These are phyloP conservation scores for Drosophila gunungcola DNA, from an alignment of 1,140 invertebrate genomes.

Conservation along the genomic window DNA sequence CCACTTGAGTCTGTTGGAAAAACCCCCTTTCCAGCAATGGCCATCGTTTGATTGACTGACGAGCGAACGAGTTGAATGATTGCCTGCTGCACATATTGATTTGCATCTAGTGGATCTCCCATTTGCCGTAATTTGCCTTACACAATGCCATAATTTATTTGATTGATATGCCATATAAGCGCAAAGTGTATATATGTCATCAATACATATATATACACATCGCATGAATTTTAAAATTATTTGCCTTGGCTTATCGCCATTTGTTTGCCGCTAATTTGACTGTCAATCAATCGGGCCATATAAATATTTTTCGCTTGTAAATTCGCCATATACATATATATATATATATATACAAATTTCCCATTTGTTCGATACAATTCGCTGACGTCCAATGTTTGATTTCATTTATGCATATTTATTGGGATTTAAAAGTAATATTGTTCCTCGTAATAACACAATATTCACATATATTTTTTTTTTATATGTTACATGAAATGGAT, in stretches of 20 bases:
- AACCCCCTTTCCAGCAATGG: slow-evolving; percentile 13
- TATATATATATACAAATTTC: slow-evolving; percentile 4
- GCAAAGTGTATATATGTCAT: slow-evolving; percentile 31
- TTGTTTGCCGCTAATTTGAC: slow-evolving; percentile 81
- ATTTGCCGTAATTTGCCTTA: slow-evolving; percentile 43
- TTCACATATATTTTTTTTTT: background rate
- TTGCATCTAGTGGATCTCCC: slow-evolving; percentile 50
- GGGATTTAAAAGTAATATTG: slow-evolving; percentile 14
- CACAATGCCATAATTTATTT: slow-evolving; percentile 72
- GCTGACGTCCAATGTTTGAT: slow-evolving; percentile 36
- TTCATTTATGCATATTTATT: slow-evolving; percentile 36
- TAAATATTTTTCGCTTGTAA: slow-evolving; percentile 35
- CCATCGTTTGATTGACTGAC: slow-evolving; percentile 46
- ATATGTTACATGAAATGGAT: slow-evolving; percentile 9
- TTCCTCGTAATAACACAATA: slow-evolving; percentile 2
- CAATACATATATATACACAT: slow-evolving; percentile 11
- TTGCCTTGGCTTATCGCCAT: slow-evolving; percentile 58
- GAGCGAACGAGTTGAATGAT: slow-evolving; percentile 53
- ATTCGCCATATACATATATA: slow-evolving; percentile 1
- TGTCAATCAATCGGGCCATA: slow-evolving; percentile 68
- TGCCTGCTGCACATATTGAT: slow-evolving; percentile 69
- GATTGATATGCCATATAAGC: slow-evolving; percentile 72
- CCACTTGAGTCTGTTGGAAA: slow-evolving; percentile 62
- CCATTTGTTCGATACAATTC: slow-evolving; percentile 49
- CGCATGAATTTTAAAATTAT: slow-evolving; percentile 71